A percentile compares a stretch with the other conserved stretches of the same genome.
Evolutionary conservation across 2,113 vertebrate species (phyloP).

Genomic region (Amblyopsis rosae): DNA sequence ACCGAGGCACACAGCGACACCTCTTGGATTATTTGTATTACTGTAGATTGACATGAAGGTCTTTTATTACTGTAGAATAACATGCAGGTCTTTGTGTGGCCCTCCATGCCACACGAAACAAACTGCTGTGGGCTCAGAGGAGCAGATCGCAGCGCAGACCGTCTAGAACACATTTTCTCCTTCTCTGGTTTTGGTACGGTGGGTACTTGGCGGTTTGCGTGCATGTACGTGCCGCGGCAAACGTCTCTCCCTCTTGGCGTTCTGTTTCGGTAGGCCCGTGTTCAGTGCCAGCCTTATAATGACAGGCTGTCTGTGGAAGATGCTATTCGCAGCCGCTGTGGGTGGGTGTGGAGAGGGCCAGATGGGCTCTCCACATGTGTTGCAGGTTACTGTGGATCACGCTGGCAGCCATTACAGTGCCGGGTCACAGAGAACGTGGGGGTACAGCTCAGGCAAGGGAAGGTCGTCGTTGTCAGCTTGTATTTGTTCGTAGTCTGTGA

Average conservation of each 20-base stretch:
- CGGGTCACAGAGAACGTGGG: too few species aligned
- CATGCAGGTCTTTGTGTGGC: background rate
- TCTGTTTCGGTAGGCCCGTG: constrained; percentile 27
- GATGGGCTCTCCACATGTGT: constrained; percentile 34
- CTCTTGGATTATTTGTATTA: too few species aligned
- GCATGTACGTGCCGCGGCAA: constrained; percentile 5
- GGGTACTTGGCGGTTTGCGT: constrained; percentile 37
- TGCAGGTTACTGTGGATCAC: too few species aligned
- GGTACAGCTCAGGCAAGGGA: too few species aligned
- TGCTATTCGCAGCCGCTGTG: constrained; percentile 66
- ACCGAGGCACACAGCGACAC: too few species aligned
- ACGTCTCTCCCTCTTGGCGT: constrained; percentile 20
- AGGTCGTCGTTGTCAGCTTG: too few species aligned
- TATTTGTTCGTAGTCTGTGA: too few species aligned
- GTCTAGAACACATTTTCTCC: background rate
- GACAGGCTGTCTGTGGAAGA: constrained; percentile 60
- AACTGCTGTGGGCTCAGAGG: constrained; percentile 30
- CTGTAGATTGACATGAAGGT: too few species aligned
- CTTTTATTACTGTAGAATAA: too few species aligned
- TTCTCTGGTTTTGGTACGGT: too few species aligned
- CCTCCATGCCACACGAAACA: constrained; percentile 26
- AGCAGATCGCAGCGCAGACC: constrained; percentile 17
- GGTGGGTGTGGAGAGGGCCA: constrained; percentile 37
- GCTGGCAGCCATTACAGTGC: too few species aligned
- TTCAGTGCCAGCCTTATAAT: constrained; percentile 56